A percentile compares a stretch with the other conserved stretches of the same genome.
Conservation (phyloP, 2,888 invertebrate species). For the Diadegma fenestrale region DNA sequence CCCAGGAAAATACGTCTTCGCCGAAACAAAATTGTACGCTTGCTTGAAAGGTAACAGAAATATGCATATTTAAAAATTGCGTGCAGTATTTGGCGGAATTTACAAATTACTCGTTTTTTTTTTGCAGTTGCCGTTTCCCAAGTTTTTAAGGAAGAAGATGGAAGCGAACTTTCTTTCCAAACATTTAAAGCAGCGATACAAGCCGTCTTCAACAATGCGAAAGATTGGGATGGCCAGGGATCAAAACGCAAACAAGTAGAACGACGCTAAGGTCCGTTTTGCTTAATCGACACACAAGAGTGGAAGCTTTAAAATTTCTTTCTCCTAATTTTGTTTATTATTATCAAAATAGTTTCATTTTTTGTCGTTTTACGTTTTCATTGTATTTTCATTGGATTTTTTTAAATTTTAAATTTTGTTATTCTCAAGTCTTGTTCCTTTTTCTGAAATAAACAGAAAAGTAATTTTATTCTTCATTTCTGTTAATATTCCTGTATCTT, state of each 20-base stretch:
- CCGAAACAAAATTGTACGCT: not conserved
- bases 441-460: too few relatives aligned
- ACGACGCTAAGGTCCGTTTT: too few relatives aligned
- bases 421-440: too few relatives aligned
- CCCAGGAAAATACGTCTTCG: not conserved
- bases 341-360: too few relatives aligned
- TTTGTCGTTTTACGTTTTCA: too few relatives aligned
- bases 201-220: not conserved
- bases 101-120: not conserved
- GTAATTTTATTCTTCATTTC: too few relatives aligned
- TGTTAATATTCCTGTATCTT: too few relatives aligned
- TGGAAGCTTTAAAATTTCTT: too few relatives aligned
- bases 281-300: too few relatives aligned
- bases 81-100: not conserved
- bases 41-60: not conserved
- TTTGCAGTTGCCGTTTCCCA: constrained; percentile 1
- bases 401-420: too few relatives aligned
- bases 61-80: not conserved
- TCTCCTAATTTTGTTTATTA: too few relatives aligned
- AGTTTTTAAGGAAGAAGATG: constrained; percentile 2
- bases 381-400: too few relatives aligned
- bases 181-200: constrained; percentile 7
- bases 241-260: not conserved
- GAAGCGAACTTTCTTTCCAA: not conserved
- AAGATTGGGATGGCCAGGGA: not conserved